A percentile compares a stretch with the other conserved stretches of the same genome.
Evolutionary conservation across 2,888 invertebrate genomes (phyloP).

Genomic region (Podabrus alpinus): DNA sequence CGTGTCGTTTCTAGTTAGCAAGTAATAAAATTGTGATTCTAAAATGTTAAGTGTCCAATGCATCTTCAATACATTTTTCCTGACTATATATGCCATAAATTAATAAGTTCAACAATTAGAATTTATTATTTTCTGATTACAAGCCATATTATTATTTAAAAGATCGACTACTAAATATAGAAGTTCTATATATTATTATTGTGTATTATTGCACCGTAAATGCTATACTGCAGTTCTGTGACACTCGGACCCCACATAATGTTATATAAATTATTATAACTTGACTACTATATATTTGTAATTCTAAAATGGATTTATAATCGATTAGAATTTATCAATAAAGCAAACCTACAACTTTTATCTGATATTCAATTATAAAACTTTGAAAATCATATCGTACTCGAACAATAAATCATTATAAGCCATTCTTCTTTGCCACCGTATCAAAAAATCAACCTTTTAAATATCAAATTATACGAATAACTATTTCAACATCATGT

Average conservation of each 20-base stretch:
- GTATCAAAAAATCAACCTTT: background rate
- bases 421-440: background rate
- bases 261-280: background rate
- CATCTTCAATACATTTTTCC: background rate
- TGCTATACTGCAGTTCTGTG: background rate
- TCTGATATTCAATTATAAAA: background rate
- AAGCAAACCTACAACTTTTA: background rate
- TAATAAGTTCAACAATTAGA: background rate
- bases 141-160: background rate
- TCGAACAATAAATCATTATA: background rate
- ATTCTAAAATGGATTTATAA: conserved; percentile 1
- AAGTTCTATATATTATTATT: conserved; percentile 1
- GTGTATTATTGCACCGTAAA: conserved; percentile 5
- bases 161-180: background rate
- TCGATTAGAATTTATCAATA: background rate
- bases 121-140: background rate
- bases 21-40: background rate
- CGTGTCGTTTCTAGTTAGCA: background rate
- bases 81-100: background rate
- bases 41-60: background rate
- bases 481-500: background rate
- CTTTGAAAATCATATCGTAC: background rate
- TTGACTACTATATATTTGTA: conserved; percentile 6
- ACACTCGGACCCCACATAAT: conserved; percentile 6
- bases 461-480: background rate